Evolutionary conservation across 2,113 vertebrate genomes (phyloP), one percentile per base, ranked within the genome.

Genomic region (Dipodomys stephensi): DNA sequence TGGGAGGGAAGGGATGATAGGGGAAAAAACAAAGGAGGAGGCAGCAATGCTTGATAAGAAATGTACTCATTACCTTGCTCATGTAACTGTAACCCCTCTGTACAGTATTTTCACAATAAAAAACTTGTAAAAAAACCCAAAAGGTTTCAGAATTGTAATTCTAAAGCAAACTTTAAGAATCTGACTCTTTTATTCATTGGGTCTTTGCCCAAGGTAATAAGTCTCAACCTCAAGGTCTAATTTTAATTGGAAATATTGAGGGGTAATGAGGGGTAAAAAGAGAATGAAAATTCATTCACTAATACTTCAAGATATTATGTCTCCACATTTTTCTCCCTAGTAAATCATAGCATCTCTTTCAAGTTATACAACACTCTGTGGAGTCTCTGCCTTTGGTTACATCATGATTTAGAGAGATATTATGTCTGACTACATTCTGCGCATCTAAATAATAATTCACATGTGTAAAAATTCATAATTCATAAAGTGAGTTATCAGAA

Each of bases 211-310:
- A 28, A 93, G 80, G 91, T 88, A 94, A 18, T 95, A 93, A 46
- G 74, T 92, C 62, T 96, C 73, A 89, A 35, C 72, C 35, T 93
- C 94, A 94, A 97, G 90, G 93, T 94, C 76, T 96, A 81, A 72
- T 91, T 93, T 95, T 96, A 96, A 89, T 94, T 81, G 80, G 72
- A 83, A 95, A 94, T 81, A 27, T 76, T 96, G 84, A 92, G 71
- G 80, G 65, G 80, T 92, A 94, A 95, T 95, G 87, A 91, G 87
- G 83, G 35, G 28, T 91, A 93, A 96, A 97, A 93, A 94, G 25
- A 86, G 72, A 95, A 83, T 96, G 73, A 94, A 96, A 95, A 94
- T 68, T 3, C 30, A 89, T 93, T 62, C 1, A 0, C 91, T 96
- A 84, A 73, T 90, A 80, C 64, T 93, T 91, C 64, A 89, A 77